phyloP scores from a whole-genome alignment of 2,888 invertebrate genomes.

The Drosophila helvetica region DNA sequence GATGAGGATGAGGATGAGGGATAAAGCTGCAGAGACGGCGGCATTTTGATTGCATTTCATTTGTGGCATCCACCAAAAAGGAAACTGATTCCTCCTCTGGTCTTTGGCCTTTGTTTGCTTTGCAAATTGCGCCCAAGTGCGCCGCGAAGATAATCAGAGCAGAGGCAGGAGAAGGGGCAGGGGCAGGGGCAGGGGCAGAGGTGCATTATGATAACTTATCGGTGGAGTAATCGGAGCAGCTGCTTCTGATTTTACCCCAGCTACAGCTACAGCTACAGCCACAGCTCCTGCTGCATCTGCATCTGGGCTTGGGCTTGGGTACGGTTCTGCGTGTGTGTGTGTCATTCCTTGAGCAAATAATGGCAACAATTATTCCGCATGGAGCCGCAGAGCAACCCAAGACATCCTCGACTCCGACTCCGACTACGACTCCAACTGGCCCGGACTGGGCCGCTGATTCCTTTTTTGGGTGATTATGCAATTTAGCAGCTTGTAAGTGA shows the following conservation, averaged over 20 bases:
- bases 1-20: background rate
- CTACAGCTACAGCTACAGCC: constrained; percentile 3
- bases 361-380: constrained; percentile 67
- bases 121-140: constrained; percentile 65
- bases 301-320: background rate
- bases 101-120: constrained; percentile 68
- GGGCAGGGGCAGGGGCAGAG: background rate
- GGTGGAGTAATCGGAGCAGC: constrained; percentile 57
- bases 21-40: constrained; percentile 18
- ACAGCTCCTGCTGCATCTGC: constrained; percentile 19
- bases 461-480: constrained; percentile 72
- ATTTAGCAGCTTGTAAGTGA: constrained; percentile 79
- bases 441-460: constrained; percentile 57
- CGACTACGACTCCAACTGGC: background rate
- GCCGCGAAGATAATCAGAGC: constrained; percentile 39
- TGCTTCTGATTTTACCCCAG: constrained; percentile 42
- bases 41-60: constrained; percentile 76
- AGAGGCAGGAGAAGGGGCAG: background rate
- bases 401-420: constrained; percentile 25
- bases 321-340: constrained; percentile 37
- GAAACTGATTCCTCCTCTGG: constrained; percentile 15
- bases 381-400: constrained; percentile 32
- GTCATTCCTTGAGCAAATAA: constrained; percentile 76
- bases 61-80: constrained; percentile 39
- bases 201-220: constrained; percentile 75